Evolutionary conservation across 2,888 invertebrate species (phyloP).

Genomic region (Diloba caeruleocephala): DNA sequence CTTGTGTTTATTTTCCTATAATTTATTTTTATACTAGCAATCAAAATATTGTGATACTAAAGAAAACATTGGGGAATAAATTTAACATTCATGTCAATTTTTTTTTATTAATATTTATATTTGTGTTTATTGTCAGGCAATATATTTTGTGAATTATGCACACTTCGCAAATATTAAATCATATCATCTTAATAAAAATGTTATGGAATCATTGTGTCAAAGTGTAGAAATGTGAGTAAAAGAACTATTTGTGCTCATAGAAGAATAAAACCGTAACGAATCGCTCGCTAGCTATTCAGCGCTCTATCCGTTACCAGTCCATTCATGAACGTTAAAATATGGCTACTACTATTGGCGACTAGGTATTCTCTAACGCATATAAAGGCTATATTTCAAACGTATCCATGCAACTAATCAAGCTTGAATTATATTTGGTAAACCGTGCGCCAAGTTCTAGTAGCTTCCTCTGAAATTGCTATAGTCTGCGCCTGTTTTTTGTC

Average conservation of each 20-base stretch:
- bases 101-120: neutral
- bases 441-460: no score
- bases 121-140: slow-evolving; percentile 21
- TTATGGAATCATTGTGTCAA: neutral
- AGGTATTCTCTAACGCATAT: neutral
- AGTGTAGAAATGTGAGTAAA: neutral
- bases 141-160: slow-evolving; percentile 7
- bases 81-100: no score
- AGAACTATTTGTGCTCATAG: neutral
- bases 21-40: neutral
- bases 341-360: no score
- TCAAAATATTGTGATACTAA: no score
- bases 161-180: neutral
- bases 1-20: slow-evolving; percentile 25
- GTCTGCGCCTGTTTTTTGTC: no score
- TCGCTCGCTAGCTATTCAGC: no score
- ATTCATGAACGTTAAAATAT: neutral
- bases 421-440: no score
- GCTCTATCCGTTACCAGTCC: no score
- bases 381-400: neutral
- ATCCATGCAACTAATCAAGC: neutral
- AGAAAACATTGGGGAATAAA: neutral
- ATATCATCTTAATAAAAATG: neutral
- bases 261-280: no score
- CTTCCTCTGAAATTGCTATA: no score